These are phyloP conservation scores for Samia ricini DNA, from an alignment of 1,140 invertebrate genomes.

Conservation along the genomic window DNA sequence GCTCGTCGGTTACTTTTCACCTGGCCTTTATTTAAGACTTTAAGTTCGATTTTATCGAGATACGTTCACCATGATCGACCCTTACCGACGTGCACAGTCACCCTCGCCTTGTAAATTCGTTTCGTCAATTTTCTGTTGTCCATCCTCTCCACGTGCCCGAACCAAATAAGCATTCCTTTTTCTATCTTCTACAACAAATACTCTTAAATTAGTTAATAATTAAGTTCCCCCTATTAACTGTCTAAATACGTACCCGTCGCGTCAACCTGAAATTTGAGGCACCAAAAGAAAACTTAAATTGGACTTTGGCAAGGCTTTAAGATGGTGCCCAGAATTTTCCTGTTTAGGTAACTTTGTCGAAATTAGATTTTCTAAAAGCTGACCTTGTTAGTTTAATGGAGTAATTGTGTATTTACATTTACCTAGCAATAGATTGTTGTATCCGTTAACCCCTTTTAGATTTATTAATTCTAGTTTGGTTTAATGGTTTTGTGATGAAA, in stretches of 20 bases:
- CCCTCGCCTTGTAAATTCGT: too few relatives aligned
- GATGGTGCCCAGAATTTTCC: slow-evolving; percentile 18
- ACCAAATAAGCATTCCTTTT: too few relatives aligned
- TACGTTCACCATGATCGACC: too few relatives aligned
- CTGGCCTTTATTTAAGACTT: too few relatives aligned
- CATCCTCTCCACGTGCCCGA: too few relatives aligned
- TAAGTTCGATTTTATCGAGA: too few relatives aligned
- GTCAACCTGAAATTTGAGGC: slow-evolving; percentile 20
- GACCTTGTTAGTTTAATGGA: slow-evolving; percentile 18
- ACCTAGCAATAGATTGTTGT: background rate
- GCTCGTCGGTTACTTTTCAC: too few relatives aligned
- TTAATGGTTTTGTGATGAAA: background rate
- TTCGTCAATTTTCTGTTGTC: too few relatives aligned
- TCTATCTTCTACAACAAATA: too few relatives aligned
- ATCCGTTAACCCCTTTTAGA: background rate
- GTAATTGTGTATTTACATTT: slow-evolving; percentile 17
- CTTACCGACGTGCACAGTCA: too few relatives aligned
- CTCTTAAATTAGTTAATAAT: background rate
- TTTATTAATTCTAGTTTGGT: background rate
- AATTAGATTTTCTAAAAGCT: slow-evolving; percentile 24
- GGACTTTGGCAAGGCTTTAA: slow-evolving; percentile 25
- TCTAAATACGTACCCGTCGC: slow-evolving; percentile 9
- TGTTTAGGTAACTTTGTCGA: slow-evolving; percentile 18
- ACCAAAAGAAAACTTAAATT: slow-evolving; percentile 34
- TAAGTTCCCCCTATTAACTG: slow-evolving; percentile 3